Evolutionary conservation across 2,888 invertebrate species (phyloP).

Genomic region (Synanthedon formicaeformis): DNA sequence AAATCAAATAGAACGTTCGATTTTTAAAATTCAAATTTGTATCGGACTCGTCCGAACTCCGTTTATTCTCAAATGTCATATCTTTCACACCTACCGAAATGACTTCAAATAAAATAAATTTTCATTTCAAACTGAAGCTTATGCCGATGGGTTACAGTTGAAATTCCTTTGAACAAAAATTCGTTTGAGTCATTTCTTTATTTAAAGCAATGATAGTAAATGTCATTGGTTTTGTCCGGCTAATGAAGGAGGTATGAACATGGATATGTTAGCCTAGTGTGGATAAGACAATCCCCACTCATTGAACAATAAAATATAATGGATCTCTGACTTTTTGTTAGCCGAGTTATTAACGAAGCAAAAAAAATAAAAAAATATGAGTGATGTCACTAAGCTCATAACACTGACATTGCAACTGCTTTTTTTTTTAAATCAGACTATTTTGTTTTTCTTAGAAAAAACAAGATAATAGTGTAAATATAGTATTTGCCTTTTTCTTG

Average conservation of each 20-base stretch:
- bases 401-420: too few relatives aligned
- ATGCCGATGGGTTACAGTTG: background rate
- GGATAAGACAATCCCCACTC: constrained; percentile 3
- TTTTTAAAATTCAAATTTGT: constrained; percentile 36
- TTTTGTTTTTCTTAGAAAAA: too few relatives aligned
- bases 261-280: constrained; percentile 1
- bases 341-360: too few relatives aligned
- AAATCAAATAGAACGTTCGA: constrained; percentile 12
- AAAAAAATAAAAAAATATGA: too few relatives aligned
- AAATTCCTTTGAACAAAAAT: background rate
- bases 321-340: too few relatives aligned
- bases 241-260: constrained; percentile 42
- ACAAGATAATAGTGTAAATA: too few relatives aligned
- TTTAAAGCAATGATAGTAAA: constrained; percentile 31
- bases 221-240: constrained; percentile 61
- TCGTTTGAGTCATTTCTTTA: constrained; percentile 4
- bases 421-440: too few relatives aligned
- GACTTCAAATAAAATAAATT: constrained; percentile 9
- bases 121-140: constrained; percentile 8
- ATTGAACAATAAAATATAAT: too few relatives aligned
- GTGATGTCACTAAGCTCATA: too few relatives aligned
- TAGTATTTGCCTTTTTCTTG: too few relatives aligned
- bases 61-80: constrained; percentile 55
- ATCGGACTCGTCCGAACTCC: constrained; percentile 23
- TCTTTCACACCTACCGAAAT: constrained; percentile 44